These are phyloP conservation scores for Stenodema calcarata DNA, from an alignment of 2,888 invertebrate genomes.

Conservation along the genomic window DNA sequence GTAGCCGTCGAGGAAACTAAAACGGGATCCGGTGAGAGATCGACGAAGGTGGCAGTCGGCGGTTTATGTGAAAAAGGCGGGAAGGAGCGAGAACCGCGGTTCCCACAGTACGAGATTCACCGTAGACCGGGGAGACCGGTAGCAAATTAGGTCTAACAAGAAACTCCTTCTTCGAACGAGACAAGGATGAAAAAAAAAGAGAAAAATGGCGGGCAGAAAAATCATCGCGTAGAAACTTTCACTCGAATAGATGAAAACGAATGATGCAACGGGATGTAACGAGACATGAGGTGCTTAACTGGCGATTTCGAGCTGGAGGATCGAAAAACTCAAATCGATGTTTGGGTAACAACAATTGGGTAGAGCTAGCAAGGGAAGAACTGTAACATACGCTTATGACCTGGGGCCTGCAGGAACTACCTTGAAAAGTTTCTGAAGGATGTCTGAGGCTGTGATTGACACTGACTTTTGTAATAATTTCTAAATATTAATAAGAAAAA, in stretches of 20 bases:
- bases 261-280: not conserved
- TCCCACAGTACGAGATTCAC: constrained; percentile 24
- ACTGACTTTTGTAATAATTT: no score
- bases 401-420: no score
- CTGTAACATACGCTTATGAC: no score
- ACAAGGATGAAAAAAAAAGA: not conserved
- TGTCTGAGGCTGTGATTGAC: no score
- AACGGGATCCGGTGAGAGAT: not conserved
- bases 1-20: not conserved
- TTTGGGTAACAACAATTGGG: no score
- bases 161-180: constrained; percentile 15
- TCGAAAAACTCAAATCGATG: not conserved
- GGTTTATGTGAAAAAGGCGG: not conserved
- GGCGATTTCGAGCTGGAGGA: not conserved
- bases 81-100: not conserved
- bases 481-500: no score
- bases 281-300: not conserved
- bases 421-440: no score
- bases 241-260: not conserved
- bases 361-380: no score
- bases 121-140: constrained; percentile 14
- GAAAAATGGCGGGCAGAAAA: not conserved
- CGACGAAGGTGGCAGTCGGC: not conserved
- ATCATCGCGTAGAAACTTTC: not conserved
- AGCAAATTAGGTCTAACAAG: constrained; percentile 27